Evolutionary conservation across 2,888 invertebrate species (phyloP).

Genomic region (Lasioglossum pauxillum): DNA sequence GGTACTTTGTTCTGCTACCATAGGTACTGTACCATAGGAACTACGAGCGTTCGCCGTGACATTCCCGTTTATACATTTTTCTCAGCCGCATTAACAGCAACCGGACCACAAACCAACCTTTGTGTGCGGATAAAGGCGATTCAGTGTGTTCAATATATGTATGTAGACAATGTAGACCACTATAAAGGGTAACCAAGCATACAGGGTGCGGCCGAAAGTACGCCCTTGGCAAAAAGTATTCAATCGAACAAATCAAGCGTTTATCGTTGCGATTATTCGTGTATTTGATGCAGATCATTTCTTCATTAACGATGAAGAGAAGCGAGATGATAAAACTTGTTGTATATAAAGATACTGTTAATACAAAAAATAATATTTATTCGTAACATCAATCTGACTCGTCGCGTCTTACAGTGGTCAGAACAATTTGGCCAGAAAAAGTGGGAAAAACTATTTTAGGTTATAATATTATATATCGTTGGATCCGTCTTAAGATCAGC

Average conservation of each 20-base stretch:
- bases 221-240: neutral
- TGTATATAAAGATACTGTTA: too few species aligned
- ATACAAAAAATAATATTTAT: neutral
- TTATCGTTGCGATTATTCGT: neutral
- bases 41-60: neutral
- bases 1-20: constrained; percentile 67
- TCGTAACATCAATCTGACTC: neutral
- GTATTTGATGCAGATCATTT: neutral
- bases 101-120: neutral
- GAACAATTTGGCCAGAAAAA: too few species aligned
- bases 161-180: neutral
- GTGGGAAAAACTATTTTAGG: too few species aligned
- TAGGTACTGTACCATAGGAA: neutral
- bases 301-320: neutral
- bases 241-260: neutral
- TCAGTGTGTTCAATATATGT: neutral
- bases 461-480: too few species aligned
- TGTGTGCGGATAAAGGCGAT: neutral
- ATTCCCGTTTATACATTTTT: neutral
- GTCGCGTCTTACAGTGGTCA: neutral
- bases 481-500: too few species aligned
- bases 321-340: too few species aligned
- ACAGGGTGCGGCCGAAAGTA: neutral
- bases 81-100: neutral
- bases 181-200: neutral